Evolutionary conservation across 2,113 vertebrate species (phyloP), one percentile per base, ranked within the genome.

Genomic region (Myrmecobius fasciatus): DNA sequence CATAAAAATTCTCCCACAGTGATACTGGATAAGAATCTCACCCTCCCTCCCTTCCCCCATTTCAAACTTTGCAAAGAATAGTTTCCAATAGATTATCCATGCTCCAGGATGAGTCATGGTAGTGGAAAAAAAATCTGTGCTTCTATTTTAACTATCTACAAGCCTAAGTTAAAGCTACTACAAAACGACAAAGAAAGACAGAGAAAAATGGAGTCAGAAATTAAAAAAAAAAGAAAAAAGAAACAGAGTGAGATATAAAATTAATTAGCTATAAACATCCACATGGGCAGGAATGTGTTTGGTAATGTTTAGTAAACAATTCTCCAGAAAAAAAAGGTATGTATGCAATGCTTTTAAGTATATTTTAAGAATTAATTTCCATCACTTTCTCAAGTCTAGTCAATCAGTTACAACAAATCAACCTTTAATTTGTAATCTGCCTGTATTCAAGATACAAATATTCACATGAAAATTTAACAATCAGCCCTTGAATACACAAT

Each of bases 61-160:
- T 91, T 94, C 90, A 92, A 43, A 89, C 5, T 89, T 54, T 94
- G 26, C 51, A 25, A 83, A 83, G 25, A 2, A 49, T 89, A 95
- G 47, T 52, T 94, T 93, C 53, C 49, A 91, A 53, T 51, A 89
- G 36, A 91, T 93, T 17, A 94, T 89, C 47, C 89, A 96, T 92
- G 52, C 89, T 75, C 90, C 8, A 89, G 3, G 90, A 4, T 94
- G 88, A 95, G 90, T 92, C 75, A 92, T 92, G 31, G 36, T 90
- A 54, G 26, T 17, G 53, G 10, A 92, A 67, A 60, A 60, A 60
- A 75, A 75, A 75, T 3, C 4, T 6, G 92, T 96, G n/a, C 4
- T 95, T 92, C 47, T 91, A 51, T 46, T 90, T 89, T 89, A 36
- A 48, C 49, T 53, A 25, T 3, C 47, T 90, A 22, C 1, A 53